A percentile compares a stretch with the other conserved stretches of the same genome.
phyloP scores from a whole-genome alignment of 2,113 vertebrate genomes.

The Recurvirostra avosetta region DNA sequence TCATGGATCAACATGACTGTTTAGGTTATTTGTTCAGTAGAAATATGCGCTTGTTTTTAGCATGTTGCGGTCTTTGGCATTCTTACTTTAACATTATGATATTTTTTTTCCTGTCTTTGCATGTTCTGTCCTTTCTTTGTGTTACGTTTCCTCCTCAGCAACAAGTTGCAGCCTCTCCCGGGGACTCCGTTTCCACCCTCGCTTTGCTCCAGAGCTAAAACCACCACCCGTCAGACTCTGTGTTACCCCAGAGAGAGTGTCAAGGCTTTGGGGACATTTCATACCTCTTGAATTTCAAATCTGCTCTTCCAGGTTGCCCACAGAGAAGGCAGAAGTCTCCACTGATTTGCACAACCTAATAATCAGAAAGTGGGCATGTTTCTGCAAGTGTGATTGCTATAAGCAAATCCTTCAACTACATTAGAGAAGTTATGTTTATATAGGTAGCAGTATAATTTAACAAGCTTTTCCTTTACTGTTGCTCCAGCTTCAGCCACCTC shows the following conservation, averaged over 20 bases:
- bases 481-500: not conserved
- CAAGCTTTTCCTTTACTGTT: not conserved
- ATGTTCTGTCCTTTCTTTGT: not conserved
- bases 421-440: not conserved
- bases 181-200: not conserved
- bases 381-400: not conserved
- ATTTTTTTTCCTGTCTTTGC: not conserved
- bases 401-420: not conserved
- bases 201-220: not conserved
- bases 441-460: not conserved
- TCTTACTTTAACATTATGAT: not conserved
- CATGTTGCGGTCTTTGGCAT: not conserved
- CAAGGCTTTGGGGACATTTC: not conserved
- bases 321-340: not conserved
- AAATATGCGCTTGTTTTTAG: not conserved
- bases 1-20: not conserved
- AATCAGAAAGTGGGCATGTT: not conserved
- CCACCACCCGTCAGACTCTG: not conserved
- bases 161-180: not conserved
- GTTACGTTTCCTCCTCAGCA: not conserved
- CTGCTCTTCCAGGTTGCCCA: not conserved
- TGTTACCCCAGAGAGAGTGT: not conserved
- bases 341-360: not conserved
- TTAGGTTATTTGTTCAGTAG: not conserved
- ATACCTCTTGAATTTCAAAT: not conserved